Evolutionary conservation across 2,888 invertebrate species (phyloP).

Genomic region (Desoria tigrina): DNA sequence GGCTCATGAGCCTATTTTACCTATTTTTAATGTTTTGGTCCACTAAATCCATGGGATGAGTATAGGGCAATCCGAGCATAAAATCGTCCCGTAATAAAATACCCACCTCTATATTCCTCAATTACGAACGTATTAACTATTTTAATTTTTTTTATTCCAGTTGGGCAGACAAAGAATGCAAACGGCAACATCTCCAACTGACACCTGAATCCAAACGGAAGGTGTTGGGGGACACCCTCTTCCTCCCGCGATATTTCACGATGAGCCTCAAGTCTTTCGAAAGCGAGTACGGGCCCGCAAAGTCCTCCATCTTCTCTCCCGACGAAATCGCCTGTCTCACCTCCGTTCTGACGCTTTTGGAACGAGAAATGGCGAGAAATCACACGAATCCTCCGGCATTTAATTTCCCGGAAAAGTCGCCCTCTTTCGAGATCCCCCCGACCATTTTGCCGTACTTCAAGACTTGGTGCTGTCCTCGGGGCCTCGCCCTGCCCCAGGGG

Average conservation of each 20-base stretch:
- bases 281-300: slow-evolving; percentile 38
- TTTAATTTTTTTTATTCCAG: slow-evolving; percentile 23
- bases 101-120: too few relatives aligned
- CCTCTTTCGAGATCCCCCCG: slow-evolving; percentile 13
- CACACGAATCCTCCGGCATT: neutral
- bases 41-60: too few relatives aligned
- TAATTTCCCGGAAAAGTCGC: slow-evolving; percentile 2
- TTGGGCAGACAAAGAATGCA: slow-evolving; percentile 65
- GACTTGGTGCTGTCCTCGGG: slow-evolving; percentile 14
- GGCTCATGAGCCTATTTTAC: too few relatives aligned
- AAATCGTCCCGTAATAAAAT: too few relatives aligned
- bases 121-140: too few relatives aligned
- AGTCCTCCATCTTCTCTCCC: slow-evolving; percentile 30
- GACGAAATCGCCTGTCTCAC: slow-evolving; percentile 25
- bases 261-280: slow-evolving; percentile 58
- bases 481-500: neutral
- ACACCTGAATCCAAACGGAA: slow-evolving; percentile 61
- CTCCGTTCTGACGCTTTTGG: neutral
- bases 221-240: slow-evolving; percentile 63
- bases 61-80: too few relatives aligned
- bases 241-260: slow-evolving; percentile 68
- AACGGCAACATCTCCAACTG: slow-evolving; percentile 61
- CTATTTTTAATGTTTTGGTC: too few relatives aligned
- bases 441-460: slow-evolving; percentile 24
- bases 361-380: neutral